Conservation (phyloP, 2,113 vertebrate species). For the Typhlomys cinereus region DNA sequence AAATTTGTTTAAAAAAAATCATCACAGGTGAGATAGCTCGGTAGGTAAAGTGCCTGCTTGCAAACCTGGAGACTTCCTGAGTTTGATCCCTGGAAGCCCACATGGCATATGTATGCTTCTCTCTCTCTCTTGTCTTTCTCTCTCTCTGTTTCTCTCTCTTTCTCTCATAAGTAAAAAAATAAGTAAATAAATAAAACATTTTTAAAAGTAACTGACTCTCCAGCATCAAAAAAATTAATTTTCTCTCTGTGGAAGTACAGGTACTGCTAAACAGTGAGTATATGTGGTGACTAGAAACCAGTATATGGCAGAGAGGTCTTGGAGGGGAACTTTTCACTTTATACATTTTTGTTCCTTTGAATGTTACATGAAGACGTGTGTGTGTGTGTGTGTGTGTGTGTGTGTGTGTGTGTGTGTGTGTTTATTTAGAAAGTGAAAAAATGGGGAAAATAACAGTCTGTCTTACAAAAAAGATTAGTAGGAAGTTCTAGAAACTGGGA, state of each 20-base stretch:
- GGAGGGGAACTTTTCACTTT: slow-evolving; percentile 44
- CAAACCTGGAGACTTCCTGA: too few species aligned
- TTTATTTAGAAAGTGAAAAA: slow-evolving; percentile 6
- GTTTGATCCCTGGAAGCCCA: too few species aligned
- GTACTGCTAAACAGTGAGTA: slow-evolving; percentile 13
- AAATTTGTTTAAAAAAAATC: too few species aligned
- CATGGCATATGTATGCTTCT: too few species aligned
- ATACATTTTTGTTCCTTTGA: slow-evolving; percentile 47
- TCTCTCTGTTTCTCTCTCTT: too few species aligned
- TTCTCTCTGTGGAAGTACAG: slow-evolving; percentile 20
- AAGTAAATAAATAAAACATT: background rate
- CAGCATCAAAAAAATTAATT: background rate
- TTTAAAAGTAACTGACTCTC: too few species aligned
- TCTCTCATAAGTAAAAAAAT: background rate
- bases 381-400: too few species aligned
- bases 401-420: too few species aligned
- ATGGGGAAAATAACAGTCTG: background rate
- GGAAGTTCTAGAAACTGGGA: background rate
- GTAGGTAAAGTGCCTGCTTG: background rate
- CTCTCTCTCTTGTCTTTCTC: too few species aligned
- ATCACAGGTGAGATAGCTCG: background rate
- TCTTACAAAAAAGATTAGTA: slow-evolving; percentile 37
- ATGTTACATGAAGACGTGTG: slow-evolving; percentile 16
- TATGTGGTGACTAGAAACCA: slow-evolving; percentile 23
- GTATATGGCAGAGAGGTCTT: background rate